A percentile compares a stretch with the other conserved stretches of the same genome.
Evolutionary conservation across 1,140 invertebrate genomes (phyloP).

Genomic region (Drosophila punjabiensis): DNA sequence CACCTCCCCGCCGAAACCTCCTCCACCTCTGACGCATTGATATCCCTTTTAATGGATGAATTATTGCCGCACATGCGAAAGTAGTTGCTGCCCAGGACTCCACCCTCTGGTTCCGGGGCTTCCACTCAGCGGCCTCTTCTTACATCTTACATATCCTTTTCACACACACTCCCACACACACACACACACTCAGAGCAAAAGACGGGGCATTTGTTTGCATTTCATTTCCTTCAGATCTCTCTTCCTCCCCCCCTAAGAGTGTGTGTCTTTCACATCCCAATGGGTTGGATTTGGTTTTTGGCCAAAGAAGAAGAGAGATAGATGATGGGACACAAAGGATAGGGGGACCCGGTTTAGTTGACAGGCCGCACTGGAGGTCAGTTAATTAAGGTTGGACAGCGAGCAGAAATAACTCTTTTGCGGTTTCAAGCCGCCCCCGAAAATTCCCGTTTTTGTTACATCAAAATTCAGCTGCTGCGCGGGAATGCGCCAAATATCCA

Average conservation of each 20-base stretch:
- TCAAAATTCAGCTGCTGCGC: constrained; percentile 51
- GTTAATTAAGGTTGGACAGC: constrained; percentile 73
- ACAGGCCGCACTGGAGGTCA: constrained; percentile 63
- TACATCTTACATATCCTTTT: constrained; percentile 68
- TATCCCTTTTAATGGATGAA: constrained; percentile 85
- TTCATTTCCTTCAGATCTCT: constrained; percentile 78
- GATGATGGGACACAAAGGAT: background rate
- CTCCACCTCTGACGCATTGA: constrained; percentile 70
- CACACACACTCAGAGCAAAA: constrained; percentile 20
- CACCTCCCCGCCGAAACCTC: background rate
- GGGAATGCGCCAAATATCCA: constrained; percentile 82
- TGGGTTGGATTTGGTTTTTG: constrained; percentile 36
- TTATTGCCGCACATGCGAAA: constrained; percentile 85
- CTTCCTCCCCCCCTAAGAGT: background rate
- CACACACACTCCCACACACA: constrained; percentile 45
- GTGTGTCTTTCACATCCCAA: constrained; percentile 43
- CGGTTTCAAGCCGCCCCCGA: background rate
- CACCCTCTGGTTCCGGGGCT: constrained; percentile 32
- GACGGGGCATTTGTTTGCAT: constrained; percentile 77
- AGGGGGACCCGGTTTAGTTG: constrained; percentile 24
- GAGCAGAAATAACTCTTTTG: constrained; percentile 40
- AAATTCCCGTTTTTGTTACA: constrained; percentile 36
- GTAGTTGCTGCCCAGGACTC: constrained; percentile 73
- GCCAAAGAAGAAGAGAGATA: background rate
- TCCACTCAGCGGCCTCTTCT: constrained; percentile 60